Conservation (phyloP, 1,140 invertebrate genomes). For the Cardiocondyla obscurior region DNA sequence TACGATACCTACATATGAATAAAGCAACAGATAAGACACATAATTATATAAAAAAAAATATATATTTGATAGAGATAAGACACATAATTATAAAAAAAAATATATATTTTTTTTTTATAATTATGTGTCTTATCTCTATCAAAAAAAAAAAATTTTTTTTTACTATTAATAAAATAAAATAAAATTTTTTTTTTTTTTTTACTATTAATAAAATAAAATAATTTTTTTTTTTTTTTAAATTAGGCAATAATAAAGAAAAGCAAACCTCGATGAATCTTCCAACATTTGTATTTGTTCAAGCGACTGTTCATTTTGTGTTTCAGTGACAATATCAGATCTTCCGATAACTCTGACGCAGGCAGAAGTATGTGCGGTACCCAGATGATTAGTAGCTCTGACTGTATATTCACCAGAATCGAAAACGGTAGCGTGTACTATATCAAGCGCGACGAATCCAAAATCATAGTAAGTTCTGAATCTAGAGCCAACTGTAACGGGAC, state of each 20-base stretch:
- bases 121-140: too few species aligned
- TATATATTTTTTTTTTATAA: too few species aligned
- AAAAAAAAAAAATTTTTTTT: too few species aligned
- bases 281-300: slow-evolving; percentile 97
- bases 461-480: slow-evolving; percentile 97
- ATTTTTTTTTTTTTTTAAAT: too few species aligned
- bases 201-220: too few species aligned
- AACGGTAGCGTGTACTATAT: slow-evolving; percentile 94
- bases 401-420: slow-evolving; percentile 97
- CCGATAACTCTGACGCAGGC: slow-evolving; percentile 94
- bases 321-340: slow-evolving; percentile 94
- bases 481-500: slow-evolving; percentile 93
- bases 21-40: slow-evolving; percentile 30
- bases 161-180: too few species aligned
- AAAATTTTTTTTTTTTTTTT: too few species aligned
- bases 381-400: slow-evolving; percentile 95
- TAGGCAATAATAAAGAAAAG: too few species aligned
- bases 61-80: too few species aligned
- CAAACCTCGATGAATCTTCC: slow-evolving; percentile 90
- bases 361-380: slow-evolving; percentile 96
- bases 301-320: slow-evolving; percentile 97
- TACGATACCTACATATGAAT: slow-evolving; percentile 84
- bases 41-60: background rate
- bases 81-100: too few species aligned
- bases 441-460: slow-evolving; percentile 96